Base-by-base conservation (phyloP, 2,113 vertebrate species). In the Brachionichthys hirsutus region DNA sequence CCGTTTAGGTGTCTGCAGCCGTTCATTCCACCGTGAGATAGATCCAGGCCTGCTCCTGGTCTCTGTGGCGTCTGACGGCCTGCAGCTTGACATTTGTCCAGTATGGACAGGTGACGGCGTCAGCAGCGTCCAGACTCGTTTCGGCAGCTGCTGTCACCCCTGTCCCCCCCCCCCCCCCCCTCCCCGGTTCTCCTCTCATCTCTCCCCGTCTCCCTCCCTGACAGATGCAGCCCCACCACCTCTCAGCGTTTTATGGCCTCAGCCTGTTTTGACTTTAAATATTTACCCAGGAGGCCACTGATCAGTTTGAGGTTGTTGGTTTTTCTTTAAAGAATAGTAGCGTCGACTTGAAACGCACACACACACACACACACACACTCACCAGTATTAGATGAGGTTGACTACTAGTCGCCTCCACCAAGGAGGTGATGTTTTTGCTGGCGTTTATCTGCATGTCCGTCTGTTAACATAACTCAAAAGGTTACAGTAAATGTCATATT, bases 261-360 rank as follows among this genome's bases (percentile, higher is more conserved):
- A 24, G 81, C 75, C 85, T 91, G 90, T 92, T 92, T 91, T 89
- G 89, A 91, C 88, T 90, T 91, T 89, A 92, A 92, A 92, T 91
- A 92, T 92, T 92, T 91, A 87, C 85, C 89, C 90, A 91, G 87
- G 82, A 91, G 88, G 88, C 47, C 69, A 70, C 77, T 46, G 61
- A 50, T 78, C 83, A 85, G 71, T 80, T 75, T 77, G 65, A 70
- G 57, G n/a, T 55, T 46, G 62, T n/a, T 45, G 46, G 16, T 35
- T 16, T 17, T 2, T 14, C 2, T 30, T 2, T 30, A 30, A 1
- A 18, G 24, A 59, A 18, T 65, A 56, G 40, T 52, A 52, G 55
- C 45, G 47, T 6, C 9, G 14, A 64, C 10, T 51, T 48, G 60
- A 61, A 16, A 15, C 18, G 15, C 54, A 54, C 68, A 54, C 51